Base-by-base conservation (phyloP, 2,888 invertebrate species). In the Aproaerema taeniolella region DNA sequence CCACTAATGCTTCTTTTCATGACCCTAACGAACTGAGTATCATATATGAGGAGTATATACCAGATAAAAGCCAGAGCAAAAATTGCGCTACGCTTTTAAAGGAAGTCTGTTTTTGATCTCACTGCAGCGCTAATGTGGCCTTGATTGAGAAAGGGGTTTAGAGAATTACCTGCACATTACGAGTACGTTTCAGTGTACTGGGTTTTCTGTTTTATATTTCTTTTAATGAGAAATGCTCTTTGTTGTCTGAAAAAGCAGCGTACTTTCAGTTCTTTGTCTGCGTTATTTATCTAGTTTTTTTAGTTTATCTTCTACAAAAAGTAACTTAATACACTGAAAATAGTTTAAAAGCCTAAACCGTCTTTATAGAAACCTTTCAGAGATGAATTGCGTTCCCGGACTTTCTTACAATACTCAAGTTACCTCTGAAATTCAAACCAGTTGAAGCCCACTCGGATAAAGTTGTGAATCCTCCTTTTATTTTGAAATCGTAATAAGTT, bases 401-500 rank as follows among this genome's bases (percentile, higher is more conserved):
- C n/a, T n/a, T n/a, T n/a, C n/a, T n/a, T n/a, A n/a, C n/a, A n/a
- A n/a, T 20, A 20, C 20, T n/a, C 12, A 9, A 30, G 6, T 30
- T 30, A 8, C 10, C 20, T 3, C 14, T 33, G 2, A 24, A 33
- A 12, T 24, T 8, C 33, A 1, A 24, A 33, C 20, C 17, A 24
- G 28, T 29, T 11, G 8, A 6, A 17, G 17, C 29, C 10, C 14
- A 14, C 12, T 14, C 31, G 37, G 26, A 16, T 13, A 31, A 38
- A 38, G 35, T 33, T 42, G 29, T 30, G 9, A 34, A 25, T 38
- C 13, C 34, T 31, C 29, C 39, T 43, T 39, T 39, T 43, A 43
- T 43, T 55, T 59, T 56, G 57, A 62, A 64, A 61, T 66, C 60
- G 65, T 72, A 73, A 72, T 75, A 75, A 78, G 74, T 77, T 79